Evolutionary conservation across 2,888 invertebrate species (phyloP).

Genomic region (Julus scandinavius): DNA sequence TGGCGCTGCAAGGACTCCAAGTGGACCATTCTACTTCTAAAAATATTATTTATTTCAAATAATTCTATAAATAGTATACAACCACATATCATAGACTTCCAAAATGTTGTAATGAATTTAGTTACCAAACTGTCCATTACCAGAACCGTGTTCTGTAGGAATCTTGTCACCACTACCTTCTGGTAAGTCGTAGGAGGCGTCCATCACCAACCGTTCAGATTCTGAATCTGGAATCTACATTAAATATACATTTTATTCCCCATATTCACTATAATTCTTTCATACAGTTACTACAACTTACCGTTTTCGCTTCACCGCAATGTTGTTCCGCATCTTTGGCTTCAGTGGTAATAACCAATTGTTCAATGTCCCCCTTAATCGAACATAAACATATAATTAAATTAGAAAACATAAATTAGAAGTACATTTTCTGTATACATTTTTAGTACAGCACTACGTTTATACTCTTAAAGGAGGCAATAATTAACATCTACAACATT

Average conservation of each 20-base stretch:
- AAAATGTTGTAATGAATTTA: background rate
- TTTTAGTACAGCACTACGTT: background rate
- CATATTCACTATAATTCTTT: background rate
- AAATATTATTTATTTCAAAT: background rate
- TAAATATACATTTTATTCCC: background rate
- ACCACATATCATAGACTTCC: background rate
- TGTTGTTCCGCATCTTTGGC: constrained; percentile 55
- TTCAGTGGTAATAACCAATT: constrained; percentile 53
- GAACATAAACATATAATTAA: no score
- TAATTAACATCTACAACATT: background rate
- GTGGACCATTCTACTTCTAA: constrained; percentile 57
- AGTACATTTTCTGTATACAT: background rate
- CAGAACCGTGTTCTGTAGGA: constrained; percentile 43
- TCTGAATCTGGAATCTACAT: constrained; percentile 47
- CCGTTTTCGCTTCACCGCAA: constrained; percentile 53
- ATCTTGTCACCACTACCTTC: constrained; percentile 49
- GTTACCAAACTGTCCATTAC: constrained; percentile 51
- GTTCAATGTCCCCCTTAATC: constrained; percentile 56
- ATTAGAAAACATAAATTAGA: background rate
- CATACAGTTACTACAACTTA: background rate
- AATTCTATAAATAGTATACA: background rate
- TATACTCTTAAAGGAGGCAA: background rate
- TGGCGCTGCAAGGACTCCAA: constrained; percentile 57
- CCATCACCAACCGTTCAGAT: constrained; percentile 53
- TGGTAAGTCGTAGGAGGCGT: constrained; percentile 52